phyloP scores from a whole-genome alignment of 2,113 vertebrate species.

The Caracal caracal region DNA sequence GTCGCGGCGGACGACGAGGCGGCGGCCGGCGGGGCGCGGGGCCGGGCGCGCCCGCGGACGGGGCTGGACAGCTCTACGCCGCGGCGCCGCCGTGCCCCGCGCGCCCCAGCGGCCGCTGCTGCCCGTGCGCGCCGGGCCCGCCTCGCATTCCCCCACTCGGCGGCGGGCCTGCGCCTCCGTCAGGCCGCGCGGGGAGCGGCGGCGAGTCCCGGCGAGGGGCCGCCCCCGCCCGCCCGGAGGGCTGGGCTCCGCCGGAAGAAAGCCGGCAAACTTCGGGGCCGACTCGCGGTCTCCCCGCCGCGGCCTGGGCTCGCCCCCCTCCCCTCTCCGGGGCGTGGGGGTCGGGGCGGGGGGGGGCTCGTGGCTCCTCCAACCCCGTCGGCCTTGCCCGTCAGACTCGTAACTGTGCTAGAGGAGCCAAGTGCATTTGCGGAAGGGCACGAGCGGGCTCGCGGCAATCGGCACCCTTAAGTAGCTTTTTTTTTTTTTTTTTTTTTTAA shows the following conservation, averaged over 20 bases:
- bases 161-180: slow-evolving; percentile 70
- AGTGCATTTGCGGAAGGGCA: neutral
- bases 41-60: neutral
- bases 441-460: fast-evolving
- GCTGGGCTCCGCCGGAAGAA: slow-evolving; percentile 47
- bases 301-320: neutral
- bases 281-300: neutral
- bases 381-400: neutral
- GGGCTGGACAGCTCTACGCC: slow-evolving; percentile 52
- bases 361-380: neutral
- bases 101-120: slow-evolving; percentile 64
- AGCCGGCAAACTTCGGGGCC: neutral
- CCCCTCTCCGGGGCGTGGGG: neutral
- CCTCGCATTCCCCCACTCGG: slow-evolving; percentile 68
- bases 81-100: slow-evolving; percentile 41
- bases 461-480: neutral
- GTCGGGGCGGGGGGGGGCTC: fast-evolving
- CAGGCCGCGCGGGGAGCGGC: slow-evolving; percentile 68
- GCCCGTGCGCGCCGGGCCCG: slow-evolving; percentile 57
- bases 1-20: neutral
- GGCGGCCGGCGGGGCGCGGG: neutral
- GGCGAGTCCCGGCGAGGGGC: neutral
- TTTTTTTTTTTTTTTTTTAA: neutral
- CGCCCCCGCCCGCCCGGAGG: neutral
- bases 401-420: fast-evolving